Conservation (phyloP, 1,140 invertebrate genomes). For the Heliothis subflexa region DNA sequence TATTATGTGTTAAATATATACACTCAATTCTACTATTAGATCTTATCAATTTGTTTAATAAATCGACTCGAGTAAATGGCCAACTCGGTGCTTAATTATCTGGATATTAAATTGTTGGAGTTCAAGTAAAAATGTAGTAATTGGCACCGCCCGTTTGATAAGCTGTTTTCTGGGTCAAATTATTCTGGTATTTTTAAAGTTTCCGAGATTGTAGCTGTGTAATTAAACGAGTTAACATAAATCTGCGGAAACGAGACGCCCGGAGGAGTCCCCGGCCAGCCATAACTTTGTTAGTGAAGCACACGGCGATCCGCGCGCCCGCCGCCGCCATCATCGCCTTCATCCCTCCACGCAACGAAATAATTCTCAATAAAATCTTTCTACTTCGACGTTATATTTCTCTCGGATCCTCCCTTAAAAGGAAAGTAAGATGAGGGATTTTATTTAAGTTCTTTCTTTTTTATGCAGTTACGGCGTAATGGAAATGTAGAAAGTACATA, state of each 20-base stretch:
- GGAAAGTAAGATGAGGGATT: slow-evolving; percentile 31
- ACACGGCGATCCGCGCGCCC: slow-evolving; percentile 31
- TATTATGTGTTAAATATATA: slow-evolving; percentile 81
- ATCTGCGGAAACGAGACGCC: slow-evolving; percentile 62
- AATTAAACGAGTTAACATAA: slow-evolving; percentile 71
- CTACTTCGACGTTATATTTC: slow-evolving; percentile 31
- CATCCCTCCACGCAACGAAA: slow-evolving; percentile 34
- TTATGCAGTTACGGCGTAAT: slow-evolving; percentile 17
- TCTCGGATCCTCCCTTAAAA: slow-evolving; percentile 31
- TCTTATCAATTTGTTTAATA: slow-evolving; percentile 60
- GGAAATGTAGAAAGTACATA: slow-evolving; percentile 17
- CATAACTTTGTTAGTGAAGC: slow-evolving; percentile 64
- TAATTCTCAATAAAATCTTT: slow-evolving; percentile 48
- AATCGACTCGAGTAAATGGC: slow-evolving; percentile 39
- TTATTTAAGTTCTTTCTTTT: slow-evolving; percentile 36
- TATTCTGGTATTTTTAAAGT: slow-evolving; percentile 36
- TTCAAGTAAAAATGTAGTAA: slow-evolving; percentile 39
- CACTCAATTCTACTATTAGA: slow-evolving; percentile 51
- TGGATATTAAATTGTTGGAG: slow-evolving; percentile 34
- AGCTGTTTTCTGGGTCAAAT: slow-evolving; percentile 36
- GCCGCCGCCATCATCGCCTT: slow-evolving; percentile 42
- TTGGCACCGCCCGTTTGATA: slow-evolving; percentile 16
- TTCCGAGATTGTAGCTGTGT: slow-evolving; percentile 48
- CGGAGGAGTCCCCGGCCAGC: slow-evolving; percentile 56
- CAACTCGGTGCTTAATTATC: slow-evolving; percentile 43